phyloP scores from a whole-genome alignment of 2,113 vertebrate genomes.

The Callipepla californica region DNA sequence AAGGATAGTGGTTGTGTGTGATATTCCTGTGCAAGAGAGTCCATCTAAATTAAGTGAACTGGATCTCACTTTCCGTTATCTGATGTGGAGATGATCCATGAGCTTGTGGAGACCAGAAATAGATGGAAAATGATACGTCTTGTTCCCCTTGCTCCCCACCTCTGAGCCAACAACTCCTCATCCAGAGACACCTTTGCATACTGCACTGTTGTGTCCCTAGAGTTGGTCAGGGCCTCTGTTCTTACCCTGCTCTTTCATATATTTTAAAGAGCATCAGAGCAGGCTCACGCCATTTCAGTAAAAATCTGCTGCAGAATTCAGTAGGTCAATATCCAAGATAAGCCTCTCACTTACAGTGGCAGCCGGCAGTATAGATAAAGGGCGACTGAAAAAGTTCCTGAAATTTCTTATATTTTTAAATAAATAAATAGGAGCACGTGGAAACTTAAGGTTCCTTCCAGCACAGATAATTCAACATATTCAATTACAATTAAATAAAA shows the following conservation, averaged over 20 bases:
- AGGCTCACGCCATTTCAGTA: neutral
- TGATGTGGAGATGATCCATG: slow-evolving; percentile 5
- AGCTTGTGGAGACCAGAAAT: neutral
- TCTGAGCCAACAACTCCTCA: neutral
- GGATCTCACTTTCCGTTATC: neutral
- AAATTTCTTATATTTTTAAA: neutral
- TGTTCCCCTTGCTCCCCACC: neutral
- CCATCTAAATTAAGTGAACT: neutral
- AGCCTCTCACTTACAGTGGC: neutral
- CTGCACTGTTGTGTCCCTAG: fast-evolving
- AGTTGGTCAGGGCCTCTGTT: neutral
- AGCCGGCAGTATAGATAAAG: slow-evolving; percentile 2
- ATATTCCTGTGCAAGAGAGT: neutral
- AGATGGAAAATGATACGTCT: neutral
- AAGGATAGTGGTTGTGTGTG: neutral
- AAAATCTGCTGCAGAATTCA: neutral
- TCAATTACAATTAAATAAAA: neutral
- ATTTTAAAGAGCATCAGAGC: neutral
- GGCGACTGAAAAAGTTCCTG: slow-evolving; percentile 6
- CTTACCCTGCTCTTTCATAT: neutral
- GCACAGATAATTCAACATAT: neutral
- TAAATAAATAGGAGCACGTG: neutral
- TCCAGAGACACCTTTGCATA: slow-evolving; percentile 23
- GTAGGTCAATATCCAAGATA: neutral
- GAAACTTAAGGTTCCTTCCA: neutral